Percentiles rank a stretch among this genome's conserved stretches.
Evolutionary conservation across 92 coral and sea anemone species (phyloP).

Genomic region (Nematostella vectensis): DNA sequence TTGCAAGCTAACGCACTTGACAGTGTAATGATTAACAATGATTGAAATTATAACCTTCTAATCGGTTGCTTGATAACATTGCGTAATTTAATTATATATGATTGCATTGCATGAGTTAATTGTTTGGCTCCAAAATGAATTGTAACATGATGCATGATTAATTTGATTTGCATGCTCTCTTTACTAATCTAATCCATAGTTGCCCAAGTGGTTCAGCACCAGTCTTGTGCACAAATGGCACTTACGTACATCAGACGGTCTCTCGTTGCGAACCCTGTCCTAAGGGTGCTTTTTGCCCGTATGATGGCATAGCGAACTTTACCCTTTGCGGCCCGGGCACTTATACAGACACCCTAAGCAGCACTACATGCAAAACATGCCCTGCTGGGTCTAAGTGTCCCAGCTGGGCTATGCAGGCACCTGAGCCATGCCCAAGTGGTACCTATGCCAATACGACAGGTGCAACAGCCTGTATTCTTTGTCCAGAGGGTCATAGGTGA

Average conservation of each 20-base stretch:
- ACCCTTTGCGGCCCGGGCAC: slow-evolving; percentile 50
- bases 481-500: slow-evolving; percentile 77
- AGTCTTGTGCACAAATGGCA: slow-evolving; percentile 3
- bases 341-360: slow-evolving; percentile 22
- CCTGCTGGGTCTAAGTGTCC: slow-evolving; percentile 66
- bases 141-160: too few relatives aligned
- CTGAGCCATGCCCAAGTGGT: slow-evolving; percentile 52
- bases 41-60: too few relatives aligned
- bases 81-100: too few relatives aligned
- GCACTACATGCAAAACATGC: slow-evolving; percentile 41
- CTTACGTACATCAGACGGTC: slow-evolving; percentile 25
- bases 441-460: slow-evolving; percentile 53
- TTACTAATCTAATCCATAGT: too few relatives aligned
- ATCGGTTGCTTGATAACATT: too few relatives aligned
- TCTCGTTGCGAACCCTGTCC: slow-evolving; percentile 32
- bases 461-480: slow-evolving; percentile 25
- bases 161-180: too few relatives aligned
- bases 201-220: not conserved
- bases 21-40: too few relatives aligned
- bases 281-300: slow-evolving; percentile 54
- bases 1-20: too few relatives aligned
- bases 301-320: slow-evolving; percentile 17
- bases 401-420: slow-evolving; percentile 27
- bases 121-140: too few relatives aligned
- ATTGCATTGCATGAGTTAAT: too few relatives aligned